phyloP scores from a whole-genome alignment of 1,140 invertebrate species.

The Micrasema longulum region DNA sequence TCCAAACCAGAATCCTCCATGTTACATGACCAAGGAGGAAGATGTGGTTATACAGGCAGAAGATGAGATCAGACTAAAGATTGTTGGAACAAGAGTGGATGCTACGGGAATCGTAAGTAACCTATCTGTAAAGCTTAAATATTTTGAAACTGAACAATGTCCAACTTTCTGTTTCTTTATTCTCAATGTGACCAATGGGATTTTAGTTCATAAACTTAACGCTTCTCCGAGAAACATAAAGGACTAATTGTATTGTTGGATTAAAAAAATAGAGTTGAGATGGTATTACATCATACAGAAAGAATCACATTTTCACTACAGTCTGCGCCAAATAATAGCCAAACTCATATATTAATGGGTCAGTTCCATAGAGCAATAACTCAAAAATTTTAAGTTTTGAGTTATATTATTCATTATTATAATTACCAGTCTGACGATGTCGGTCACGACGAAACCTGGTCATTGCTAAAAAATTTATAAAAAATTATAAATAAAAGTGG shows the following conservation, averaged over 20 bases:
- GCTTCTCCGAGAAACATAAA: neutral
- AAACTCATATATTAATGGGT: constrained; percentile 3
- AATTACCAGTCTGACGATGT: too few relatives aligned
- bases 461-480: too few relatives aligned
- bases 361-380: too few relatives aligned
- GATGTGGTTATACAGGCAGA: constrained; percentile 98
- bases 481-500: too few relatives aligned
- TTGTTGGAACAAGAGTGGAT: constrained; percentile 98
- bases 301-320: neutral
- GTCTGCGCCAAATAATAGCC: too few relatives aligned
- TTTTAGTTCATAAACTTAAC: neutral
- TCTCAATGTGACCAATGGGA: neutral
- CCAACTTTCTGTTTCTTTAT: neutral
- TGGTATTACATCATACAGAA: neutral
- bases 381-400: too few relatives aligned
- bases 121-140: neutral
- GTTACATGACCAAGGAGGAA: constrained; percentile 99
- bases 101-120: constrained; percentile 87
- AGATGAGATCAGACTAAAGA: constrained; percentile 98
- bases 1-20: constrained; percentile 96
- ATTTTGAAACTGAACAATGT: neutral
- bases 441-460: too few relatives aligned
- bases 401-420: too few relatives aligned
- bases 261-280: neutral
- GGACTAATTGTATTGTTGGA: neutral